phyloP scores from a whole-genome alignment of 2,797 vertebrate genomes.

The Podargus strigoides region DNA sequence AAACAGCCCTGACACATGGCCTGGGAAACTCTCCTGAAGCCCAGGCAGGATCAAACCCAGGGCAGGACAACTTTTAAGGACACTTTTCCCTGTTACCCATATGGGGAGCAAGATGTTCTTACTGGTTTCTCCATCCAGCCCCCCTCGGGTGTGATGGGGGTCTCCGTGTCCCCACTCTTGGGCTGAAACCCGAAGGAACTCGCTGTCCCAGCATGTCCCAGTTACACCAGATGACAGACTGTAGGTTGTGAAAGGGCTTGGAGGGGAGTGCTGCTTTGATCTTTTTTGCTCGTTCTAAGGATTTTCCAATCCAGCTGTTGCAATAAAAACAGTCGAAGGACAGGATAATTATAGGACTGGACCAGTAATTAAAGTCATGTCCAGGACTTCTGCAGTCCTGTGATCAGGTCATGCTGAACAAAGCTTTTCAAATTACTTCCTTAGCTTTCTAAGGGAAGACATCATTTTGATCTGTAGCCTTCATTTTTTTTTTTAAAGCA shows the following conservation, averaged over 20 bases:
- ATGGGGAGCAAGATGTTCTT: not conserved
- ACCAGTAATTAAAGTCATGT: not conserved
- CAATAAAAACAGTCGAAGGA: not conserved
- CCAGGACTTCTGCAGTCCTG: not conserved
- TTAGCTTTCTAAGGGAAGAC: not conserved
- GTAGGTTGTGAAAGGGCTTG: not conserved
- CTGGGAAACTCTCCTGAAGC: not conserved
- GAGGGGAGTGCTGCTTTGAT: not conserved
- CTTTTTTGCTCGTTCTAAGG: not conserved
- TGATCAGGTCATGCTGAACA: not conserved
- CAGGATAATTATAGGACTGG: not conserved
- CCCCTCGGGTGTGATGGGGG: rapidly evolving
- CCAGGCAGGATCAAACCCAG: not conserved
- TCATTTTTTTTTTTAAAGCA: not conserved
- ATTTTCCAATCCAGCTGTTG: conserved; percentile 23
- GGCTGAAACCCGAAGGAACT: not conserved
- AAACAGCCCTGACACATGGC: not conserved
- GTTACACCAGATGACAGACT: not conserved
- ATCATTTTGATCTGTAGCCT: not conserved
- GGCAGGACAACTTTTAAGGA: not conserved
- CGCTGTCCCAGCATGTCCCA: not conserved
- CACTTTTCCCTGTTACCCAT: rapidly evolving
- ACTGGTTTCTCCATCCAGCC: not conserved
- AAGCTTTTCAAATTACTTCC: not conserved
- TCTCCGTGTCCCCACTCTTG: not conserved